Conservation (phyloP, 2,888 invertebrate species). For the Nomada fabriciana region DNA sequence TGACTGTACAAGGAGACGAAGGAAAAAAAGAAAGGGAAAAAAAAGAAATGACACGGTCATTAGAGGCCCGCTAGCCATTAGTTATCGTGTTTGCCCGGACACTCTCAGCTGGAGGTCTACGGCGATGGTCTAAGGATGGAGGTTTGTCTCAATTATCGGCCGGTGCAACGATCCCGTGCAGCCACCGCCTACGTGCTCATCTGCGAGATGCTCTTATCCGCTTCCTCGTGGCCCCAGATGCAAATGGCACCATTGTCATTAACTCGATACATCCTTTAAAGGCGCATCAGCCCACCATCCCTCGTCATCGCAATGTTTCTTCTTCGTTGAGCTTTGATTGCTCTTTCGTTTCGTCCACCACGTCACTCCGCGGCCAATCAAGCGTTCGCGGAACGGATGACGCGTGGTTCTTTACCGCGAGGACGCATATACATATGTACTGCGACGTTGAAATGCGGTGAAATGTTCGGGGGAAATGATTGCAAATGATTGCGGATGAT, state of each 20-base stretch:
- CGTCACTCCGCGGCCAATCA: constrained; percentile 23
- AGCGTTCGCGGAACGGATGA: constrained; percentile 1
- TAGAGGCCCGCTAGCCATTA: constrained; percentile 56
- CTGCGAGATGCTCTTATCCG: constrained; percentile 67
- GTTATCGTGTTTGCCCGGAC: constrained; percentile 57
- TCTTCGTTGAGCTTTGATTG: constrained; percentile 68
- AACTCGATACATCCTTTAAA: constrained; percentile 75
- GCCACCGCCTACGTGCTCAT: constrained; percentile 68
- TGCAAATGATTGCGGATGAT: no score
- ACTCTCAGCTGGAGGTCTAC: constrained; percentile 59
- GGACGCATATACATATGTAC: no score
- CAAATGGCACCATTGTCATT: constrained; percentile 74
- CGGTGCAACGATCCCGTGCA: constrained; percentile 68
- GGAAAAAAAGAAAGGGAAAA: background rate
- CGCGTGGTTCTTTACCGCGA: background rate
- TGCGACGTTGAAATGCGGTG: background rate
- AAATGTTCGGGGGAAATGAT: background rate
- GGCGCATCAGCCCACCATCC: constrained; percentile 28
- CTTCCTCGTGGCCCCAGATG: constrained; percentile 68
- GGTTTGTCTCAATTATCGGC: constrained; percentile 71
- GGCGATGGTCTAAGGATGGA: constrained; percentile 60
- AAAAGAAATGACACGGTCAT: constrained; percentile 46
- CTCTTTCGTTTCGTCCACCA: constrained; percentile 41
- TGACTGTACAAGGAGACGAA: background rate
- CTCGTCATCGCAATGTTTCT: constrained; percentile 10